These are phyloP conservation scores for Channa maculata DNA, from an alignment of 2,113 vertebrate species.

Conservation along the genomic window DNA sequence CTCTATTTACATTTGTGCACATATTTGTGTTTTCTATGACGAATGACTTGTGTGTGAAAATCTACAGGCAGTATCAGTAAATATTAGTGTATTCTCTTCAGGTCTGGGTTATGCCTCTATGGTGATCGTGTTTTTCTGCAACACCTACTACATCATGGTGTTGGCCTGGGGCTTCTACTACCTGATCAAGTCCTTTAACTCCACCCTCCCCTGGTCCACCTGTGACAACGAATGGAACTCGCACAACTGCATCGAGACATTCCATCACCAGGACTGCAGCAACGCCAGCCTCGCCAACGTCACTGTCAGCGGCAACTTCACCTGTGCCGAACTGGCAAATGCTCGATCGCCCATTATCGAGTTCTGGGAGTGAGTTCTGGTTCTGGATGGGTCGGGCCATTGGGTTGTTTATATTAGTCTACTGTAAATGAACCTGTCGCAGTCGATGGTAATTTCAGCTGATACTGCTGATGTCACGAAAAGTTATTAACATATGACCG, in stretches of 20 bases:
- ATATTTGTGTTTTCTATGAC: too few species aligned
- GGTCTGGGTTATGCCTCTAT: constrained; percentile 86
- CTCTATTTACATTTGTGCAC: too few species aligned
- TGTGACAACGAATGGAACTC: constrained; percentile 87
- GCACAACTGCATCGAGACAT: constrained; percentile 80
- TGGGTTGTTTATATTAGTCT: too few species aligned
- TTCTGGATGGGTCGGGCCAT: too few species aligned
- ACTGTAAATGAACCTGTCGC: too few species aligned
- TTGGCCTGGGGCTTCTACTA: constrained; percentile 89
- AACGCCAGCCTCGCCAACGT: constrained; percentile 76
- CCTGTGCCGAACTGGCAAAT: constrained; percentile 75
- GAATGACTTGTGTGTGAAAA: too few species aligned
- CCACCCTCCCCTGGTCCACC: constrained; percentile 84
- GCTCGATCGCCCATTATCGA: constrained; percentile 83
- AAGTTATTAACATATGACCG: too few species aligned
- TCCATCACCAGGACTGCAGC: constrained; percentile 75
- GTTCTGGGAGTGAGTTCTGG: constrained; percentile 86
- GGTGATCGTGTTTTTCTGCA: constrained; percentile 89
- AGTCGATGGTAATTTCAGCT: too few species aligned
- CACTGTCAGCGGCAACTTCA: constrained; percentile 74
- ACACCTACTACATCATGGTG: constrained; percentile 91
- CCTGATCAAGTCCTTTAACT: constrained; percentile 84
- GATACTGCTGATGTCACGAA: too few species aligned
- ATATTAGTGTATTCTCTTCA: constrained; percentile 33
- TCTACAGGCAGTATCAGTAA: too few species aligned